Percentiles rank a stretch among this genome's conserved stretches.
Evolutionary conservation across 2,113 vertebrate genomes (phyloP).

Genomic region (Lynx canadensis): DNA sequence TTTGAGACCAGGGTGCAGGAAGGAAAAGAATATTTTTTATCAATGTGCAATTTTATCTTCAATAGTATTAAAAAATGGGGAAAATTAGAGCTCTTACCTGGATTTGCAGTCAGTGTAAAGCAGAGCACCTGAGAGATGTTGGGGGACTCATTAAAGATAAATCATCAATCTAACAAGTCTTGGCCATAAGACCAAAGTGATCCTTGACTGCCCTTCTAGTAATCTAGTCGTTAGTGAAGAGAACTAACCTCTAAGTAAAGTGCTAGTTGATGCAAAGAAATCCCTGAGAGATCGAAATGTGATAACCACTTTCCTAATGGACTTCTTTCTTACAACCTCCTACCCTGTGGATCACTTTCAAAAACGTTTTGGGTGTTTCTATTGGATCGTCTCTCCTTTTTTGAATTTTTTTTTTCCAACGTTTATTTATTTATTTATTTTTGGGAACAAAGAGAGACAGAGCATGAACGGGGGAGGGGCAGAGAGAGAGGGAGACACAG

Average conservation of each 20-base stretch:
- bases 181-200: background rate
- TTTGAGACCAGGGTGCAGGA: background rate
- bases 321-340: background rate
- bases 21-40: background rate
- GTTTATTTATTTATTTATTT: too few relatives aligned
- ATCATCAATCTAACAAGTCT: background rate
- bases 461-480: too few relatives aligned
- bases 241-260: background rate
- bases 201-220: background rate
- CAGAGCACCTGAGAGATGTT: background rate
- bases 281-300: background rate
- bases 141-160: constrained; percentile 3
- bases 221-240: background rate
- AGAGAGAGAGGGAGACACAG: too few relatives aligned
- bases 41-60: constrained; percentile 1
- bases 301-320: background rate
- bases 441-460: too few relatives aligned
- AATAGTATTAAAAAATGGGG: background rate
- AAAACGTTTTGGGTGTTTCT: background rate
- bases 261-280: background rate
- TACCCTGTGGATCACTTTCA: background rate
- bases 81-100: constrained; percentile 39
- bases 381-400: background rate
- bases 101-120: constrained; percentile 35
- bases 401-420: too few relatives aligned